phyloP scores from a whole-genome alignment of 1,140 invertebrate genomes.

The Drosophila persimilis region DNA sequence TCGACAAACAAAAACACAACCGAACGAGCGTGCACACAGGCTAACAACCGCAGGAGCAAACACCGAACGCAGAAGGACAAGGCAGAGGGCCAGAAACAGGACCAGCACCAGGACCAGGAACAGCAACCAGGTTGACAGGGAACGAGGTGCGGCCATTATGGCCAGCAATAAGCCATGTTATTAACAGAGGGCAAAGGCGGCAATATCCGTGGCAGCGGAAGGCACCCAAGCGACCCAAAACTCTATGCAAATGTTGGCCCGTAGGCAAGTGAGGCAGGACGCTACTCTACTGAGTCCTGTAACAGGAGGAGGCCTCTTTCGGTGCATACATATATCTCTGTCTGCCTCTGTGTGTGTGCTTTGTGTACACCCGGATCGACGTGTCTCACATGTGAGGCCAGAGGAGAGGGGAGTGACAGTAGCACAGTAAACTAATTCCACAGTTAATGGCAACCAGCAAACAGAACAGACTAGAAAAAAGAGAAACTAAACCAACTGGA shows the following conservation, averaged over 20 bases:
- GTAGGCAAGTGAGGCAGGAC: constrained; percentile 31
- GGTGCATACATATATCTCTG: constrained; percentile 17
- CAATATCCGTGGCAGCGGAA: constrained; percentile 12
- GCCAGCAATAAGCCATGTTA: constrained; percentile 78
- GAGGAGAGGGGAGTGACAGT: constrained; percentile 3
- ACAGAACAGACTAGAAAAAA: constrained; percentile 3
- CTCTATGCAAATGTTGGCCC: constrained; percentile 67
- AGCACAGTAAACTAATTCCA: constrained; percentile 74
- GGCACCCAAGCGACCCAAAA: constrained; percentile 61
- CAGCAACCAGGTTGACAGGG: constrained; percentile 49
- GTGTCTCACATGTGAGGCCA: constrained; percentile 26
- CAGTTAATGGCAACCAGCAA: constrained; percentile 43
- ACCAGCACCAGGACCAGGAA: constrained; percentile 8
- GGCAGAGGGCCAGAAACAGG: neutral
- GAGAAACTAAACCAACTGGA: neutral
- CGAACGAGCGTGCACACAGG: constrained; percentile 56
- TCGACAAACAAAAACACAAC: constrained; percentile 71
- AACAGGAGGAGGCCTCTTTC: constrained; percentile 44
- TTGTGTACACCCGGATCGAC: constrained; percentile 25
- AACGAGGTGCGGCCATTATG: constrained; percentile 62
- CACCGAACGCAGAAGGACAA: constrained; percentile 28
- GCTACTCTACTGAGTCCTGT: constrained; percentile 12
- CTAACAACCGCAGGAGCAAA: constrained; percentile 74
- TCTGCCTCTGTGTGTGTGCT: constrained; percentile 6
- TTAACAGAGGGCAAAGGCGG: constrained; percentile 52